Evolutionary conservation across 2,113 vertebrate genomes (phyloP).

Genomic region (Anarhynchus alexandrinus): DNA sequence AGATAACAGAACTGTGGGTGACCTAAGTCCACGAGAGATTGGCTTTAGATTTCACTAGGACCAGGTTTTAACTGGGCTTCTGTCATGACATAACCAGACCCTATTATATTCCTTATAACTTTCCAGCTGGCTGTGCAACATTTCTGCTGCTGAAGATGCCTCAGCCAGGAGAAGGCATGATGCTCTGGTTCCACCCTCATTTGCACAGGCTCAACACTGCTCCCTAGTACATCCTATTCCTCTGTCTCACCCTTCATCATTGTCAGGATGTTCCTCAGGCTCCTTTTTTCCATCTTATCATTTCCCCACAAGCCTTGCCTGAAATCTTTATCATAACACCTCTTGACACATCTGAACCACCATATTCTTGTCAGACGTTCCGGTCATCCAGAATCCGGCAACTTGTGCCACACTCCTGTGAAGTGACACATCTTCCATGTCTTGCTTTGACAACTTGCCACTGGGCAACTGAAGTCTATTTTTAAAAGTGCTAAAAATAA

Average conservation of each 20-base stretch:
- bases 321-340: background rate
- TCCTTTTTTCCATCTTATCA: background rate
- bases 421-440: background rate
- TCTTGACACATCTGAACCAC: background rate
- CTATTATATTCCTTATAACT: background rate
- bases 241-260: background rate
- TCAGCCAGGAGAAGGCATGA: background rate
- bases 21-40: background rate
- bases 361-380: background rate
- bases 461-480: conserved; percentile 56
- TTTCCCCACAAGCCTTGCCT: background rate
- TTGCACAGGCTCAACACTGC: background rate
- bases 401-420: background rate
- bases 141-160: background rate
- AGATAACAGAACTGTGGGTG: background rate
- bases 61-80: background rate
- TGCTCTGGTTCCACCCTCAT: background rate
- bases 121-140: background rate
- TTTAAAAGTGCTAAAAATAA: conserved; percentile 73
- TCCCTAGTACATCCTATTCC: background rate
- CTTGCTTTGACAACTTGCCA: conserved; percentile 40
- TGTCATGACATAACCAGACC: background rate
- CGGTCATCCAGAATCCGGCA: background rate
- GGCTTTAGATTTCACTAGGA: background rate
- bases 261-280: background rate